phyloP scores from a whole-genome alignment of 2,113 vertebrate genomes.

The Pollachius pollachius region DNA sequence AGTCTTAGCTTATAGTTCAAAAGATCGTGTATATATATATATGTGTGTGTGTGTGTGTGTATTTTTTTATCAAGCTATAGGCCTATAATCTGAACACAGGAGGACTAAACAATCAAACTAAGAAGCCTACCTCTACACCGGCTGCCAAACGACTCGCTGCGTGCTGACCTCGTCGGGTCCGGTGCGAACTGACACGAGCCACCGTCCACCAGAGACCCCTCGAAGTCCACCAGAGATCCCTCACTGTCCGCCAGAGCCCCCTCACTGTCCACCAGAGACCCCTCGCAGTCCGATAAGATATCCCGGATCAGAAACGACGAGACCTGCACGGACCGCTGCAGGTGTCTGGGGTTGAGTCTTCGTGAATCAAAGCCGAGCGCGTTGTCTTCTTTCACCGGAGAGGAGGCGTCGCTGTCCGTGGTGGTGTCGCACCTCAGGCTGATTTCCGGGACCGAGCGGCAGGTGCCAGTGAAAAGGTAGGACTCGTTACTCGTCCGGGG shows the following conservation, averaged over 20 bases:
- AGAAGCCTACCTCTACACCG: no score
- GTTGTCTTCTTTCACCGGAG: constrained; percentile 78
- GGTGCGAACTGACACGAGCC: constrained; percentile 13
- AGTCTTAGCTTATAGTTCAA: no score
- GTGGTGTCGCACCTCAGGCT: constrained; percentile 76
- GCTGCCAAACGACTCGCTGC: no score
- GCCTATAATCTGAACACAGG: no score
- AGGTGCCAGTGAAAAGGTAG: constrained; percentile 73
- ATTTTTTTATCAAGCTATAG: no score
- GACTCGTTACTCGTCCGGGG: constrained; percentile 78
- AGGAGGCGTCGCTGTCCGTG: constrained; percentile 72
- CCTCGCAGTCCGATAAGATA: constrained; percentile 88
- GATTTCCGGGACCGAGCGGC: constrained; percentile 79
- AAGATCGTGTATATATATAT: no score
- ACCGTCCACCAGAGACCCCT: constrained; percentile 76
- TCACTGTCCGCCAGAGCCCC: constrained; percentile 75
- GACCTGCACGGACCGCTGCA: constrained; percentile 75
- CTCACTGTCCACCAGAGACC: constrained; percentile 73
- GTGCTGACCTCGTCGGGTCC: no score
- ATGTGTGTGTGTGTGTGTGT: no score
- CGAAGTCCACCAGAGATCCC: constrained; percentile 76
- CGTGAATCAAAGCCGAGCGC: constrained; percentile 66
- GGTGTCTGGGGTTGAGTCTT: constrained; percentile 67
- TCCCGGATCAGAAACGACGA: constrained; percentile 94
- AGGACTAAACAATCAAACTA: no score